Base-by-base conservation (phyloP, 2,797 vertebrate genomes). In the Acropternis orthonyx region DNA sequence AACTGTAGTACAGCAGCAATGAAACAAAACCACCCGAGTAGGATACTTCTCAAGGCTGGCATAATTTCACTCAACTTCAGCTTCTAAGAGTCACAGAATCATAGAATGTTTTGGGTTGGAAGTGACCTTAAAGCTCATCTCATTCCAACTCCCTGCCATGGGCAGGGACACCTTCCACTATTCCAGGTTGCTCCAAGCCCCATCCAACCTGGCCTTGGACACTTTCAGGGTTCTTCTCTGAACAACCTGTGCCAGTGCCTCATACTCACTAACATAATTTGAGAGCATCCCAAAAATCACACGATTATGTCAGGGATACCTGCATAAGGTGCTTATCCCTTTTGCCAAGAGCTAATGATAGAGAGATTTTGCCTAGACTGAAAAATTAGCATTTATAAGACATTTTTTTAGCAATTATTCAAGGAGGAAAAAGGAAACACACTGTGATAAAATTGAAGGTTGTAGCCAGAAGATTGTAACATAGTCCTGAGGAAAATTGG, bases 241-340 rank as follows among this genome's bases (percentile, higher is more conserved):
- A 17, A 7, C 0, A 1, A 1, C 17, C 9, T 48, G 23, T 55
- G 65, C 51, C 51, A 51, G 28, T 0, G 37, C 37, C 10, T 71
- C 37, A 51, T 26, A 26, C 13, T 9, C 13, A 13, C 4, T 55
- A 21, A 48, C 3, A 20, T 27, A 18, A 83, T 49, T 87, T 75
- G 11, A 65, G 8, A 92, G 3, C 5, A 65, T 37, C 58, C 51
- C 51, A 26, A 75, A 77, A 83, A 34, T 43, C 9, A 27, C 28
- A n/a, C 6, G 2, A 12, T 32, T 68, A 12, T 9, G 0, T 54
- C 48, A 92, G 36, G 6, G 7, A 21, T 49, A 32, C 56, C n/a
- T 58, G 43, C 43, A 34, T 26, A 46, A 72, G 6, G 8, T 62
- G 9, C 26, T 86, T 10, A 32, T 3, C 2, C 18, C 3, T 62